A percentile compares a stretch with the other conserved stretches of the same genome.
These are phyloP conservation scores for Denticeps clupeoides DNA, from an alignment of 2,797 vertebrate species.

Conservation along the genomic window DNA sequence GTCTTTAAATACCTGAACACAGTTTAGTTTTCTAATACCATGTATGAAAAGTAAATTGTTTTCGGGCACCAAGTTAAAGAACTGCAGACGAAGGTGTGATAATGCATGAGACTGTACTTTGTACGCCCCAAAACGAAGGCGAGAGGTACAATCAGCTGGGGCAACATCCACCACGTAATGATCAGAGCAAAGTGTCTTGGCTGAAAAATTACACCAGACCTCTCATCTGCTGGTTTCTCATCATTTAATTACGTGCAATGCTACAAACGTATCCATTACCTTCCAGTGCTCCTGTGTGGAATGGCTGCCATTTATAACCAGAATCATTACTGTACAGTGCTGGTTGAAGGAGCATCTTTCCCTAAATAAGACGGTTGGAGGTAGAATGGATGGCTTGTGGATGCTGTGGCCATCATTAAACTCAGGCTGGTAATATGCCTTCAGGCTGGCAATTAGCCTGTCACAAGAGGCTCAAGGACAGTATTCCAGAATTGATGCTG, in stretches of 20 bases:
- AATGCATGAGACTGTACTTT: conserved; percentile 16
- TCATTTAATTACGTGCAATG: conserved; percentile 49
- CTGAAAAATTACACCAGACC: conserved; percentile 47
- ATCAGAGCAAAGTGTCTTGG: conserved; percentile 37
- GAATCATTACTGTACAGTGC: conserved; percentile 31
- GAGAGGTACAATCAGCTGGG: conserved; percentile 34
- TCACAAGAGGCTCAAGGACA: not conserved
- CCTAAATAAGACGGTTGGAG: not conserved
- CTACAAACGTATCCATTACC: conserved; percentile 36
- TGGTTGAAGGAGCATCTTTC: conserved; percentile 22
- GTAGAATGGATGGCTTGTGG: conserved; percentile 1
- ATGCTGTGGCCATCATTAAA: conserved; percentile 10
- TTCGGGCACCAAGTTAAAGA: too few species aligned
- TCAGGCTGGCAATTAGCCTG: conserved; percentile 10
- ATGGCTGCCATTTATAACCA: conserved; percentile 31
- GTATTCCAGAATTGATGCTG: not conserved
- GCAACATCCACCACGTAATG: conserved; percentile 40
- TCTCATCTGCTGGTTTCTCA: conserved; percentile 35
- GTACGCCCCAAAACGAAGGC: too few species aligned
- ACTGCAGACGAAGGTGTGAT: conserved; percentile 32
- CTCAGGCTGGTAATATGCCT: conserved; percentile 3
- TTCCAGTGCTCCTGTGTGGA: conserved; percentile 26
- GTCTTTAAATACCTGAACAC: too few species aligned
- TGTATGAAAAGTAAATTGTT: too few species aligned
- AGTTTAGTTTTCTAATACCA: too few species aligned